Conservation (phyloP, 2,888 invertebrate species). For the Tenodera sinensis region DNA sequence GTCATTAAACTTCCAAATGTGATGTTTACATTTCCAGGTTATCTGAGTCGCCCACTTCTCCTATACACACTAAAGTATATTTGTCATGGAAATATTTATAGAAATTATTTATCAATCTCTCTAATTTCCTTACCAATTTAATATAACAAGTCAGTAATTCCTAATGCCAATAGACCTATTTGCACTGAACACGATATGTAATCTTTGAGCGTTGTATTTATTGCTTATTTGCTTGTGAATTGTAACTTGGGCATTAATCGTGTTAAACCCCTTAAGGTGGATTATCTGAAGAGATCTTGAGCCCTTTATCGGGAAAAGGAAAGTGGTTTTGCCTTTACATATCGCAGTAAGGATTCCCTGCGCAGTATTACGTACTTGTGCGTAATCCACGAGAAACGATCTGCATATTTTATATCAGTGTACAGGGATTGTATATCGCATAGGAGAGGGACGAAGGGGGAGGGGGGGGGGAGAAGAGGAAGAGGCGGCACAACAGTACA, state of each 20-base stretch:
- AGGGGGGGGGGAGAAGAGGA: background rate
- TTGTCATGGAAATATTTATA: too few species aligned
- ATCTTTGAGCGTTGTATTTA: background rate
- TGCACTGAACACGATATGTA: too few species aligned
- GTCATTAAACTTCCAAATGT: too few species aligned
- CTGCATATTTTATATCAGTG: background rate
- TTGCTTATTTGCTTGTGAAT: background rate
- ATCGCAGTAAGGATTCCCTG: background rate
- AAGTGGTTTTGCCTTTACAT: background rate
- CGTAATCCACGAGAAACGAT: background rate
- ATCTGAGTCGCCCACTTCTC: too few species aligned
- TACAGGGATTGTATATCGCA: background rate
- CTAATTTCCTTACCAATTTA: too few species aligned
- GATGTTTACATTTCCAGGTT: too few species aligned
- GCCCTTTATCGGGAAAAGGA: background rate
- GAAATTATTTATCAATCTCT: too few species aligned
- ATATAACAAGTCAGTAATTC: too few species aligned
- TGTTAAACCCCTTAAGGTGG: background rate
- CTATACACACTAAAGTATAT: too few species aligned
- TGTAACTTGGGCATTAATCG: background rate
- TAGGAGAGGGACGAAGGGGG: background rate
- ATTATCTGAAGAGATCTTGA: background rate
- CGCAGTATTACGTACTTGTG: background rate
- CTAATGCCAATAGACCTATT: too few species aligned
- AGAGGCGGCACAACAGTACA: background rate